Base-by-base conservation (phyloP, 2,113 vertebrate species). In the Charina bottae region DNA sequence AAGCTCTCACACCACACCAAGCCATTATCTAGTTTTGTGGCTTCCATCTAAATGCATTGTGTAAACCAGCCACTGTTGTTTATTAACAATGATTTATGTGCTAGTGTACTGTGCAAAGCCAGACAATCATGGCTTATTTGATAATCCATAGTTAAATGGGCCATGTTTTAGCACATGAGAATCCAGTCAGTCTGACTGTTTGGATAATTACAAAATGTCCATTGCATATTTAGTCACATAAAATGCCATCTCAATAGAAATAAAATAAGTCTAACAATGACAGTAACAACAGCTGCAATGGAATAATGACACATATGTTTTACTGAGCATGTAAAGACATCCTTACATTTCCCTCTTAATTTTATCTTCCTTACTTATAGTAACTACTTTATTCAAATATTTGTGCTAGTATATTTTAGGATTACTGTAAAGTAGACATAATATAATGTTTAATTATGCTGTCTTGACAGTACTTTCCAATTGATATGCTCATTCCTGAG, bases 351-450 rank as follows among this genome's bases (percentile, higher is more conserved):
- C 4, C 15, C 8, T 28, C 1, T 10, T 78, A 7, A n/a, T 49
- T 78, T 88, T 49, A 54, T 59, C 24, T 60, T 88, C 10, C 28
- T 88, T 49, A 13, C 37, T 5, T 83, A n/a, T n/a, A n/a, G n/a
- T n/a, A 33, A 49, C 17, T 60, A 72, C 15, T 91, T 87, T 87
- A 53, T 42, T 92, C 83, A 88, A n/a, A 92, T 60, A 88, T 53
- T 49, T 59, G 46, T 83, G 86, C 17, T 60, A 24, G 37, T 11
- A 24, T 10, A 58, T n/a, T 91, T 19, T 19, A 78, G 37, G 26
- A 19, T 46, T 78, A 33, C 21, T 54, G 23, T 10, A 86, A 37
- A 91, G 12, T 26, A 86, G 4, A 62, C 60, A 42, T 37, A 68
- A 42, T 87, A 56, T 8, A 42, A 8, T 46, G 1, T 28, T 88